Conservation (phyloP, 2,797 vertebrate genomes). For the Anas flavirostris region DNA sequence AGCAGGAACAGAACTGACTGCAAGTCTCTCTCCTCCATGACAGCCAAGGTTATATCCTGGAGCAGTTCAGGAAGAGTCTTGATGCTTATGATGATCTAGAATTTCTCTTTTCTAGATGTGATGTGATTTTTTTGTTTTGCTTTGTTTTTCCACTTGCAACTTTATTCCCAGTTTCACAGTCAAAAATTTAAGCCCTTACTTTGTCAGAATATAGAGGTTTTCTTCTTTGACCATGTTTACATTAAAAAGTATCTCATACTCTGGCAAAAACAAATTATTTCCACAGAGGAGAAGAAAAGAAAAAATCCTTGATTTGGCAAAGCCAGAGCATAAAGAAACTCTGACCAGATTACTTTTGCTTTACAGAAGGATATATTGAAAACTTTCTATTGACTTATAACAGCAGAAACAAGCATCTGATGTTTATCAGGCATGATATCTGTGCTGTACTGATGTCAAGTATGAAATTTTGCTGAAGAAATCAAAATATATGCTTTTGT, state of each 20-base stretch:
- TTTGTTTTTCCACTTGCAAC: background rate
- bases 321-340: background rate
- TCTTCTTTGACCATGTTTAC: background rate
- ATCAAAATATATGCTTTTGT: background rate
- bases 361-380: background rate
- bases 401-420: constrained; percentile 22
- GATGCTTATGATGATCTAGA: background rate
- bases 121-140: background rate
- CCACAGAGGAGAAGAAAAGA: background rate
- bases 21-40: background rate
- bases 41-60: background rate
- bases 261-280: background rate
- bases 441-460: constrained; percentile 4
- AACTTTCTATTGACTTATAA: background rate
- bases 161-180: background rate
- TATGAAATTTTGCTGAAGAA: constrained; percentile 8
- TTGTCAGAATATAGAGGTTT: background rate
- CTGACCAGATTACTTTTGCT: background rate
- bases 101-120: background rate
- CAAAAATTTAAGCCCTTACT: background rate
- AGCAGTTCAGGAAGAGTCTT: background rate
- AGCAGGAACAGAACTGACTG: background rate
- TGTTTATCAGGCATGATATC: background rate
- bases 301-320: background rate
- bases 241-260: background rate